A percentile compares a stretch with the other conserved stretches of the same genome.
Evolutionary conservation across 2,797 vertebrate species (phyloP).

Genomic region (Orientallactaga sibirica): DNA sequence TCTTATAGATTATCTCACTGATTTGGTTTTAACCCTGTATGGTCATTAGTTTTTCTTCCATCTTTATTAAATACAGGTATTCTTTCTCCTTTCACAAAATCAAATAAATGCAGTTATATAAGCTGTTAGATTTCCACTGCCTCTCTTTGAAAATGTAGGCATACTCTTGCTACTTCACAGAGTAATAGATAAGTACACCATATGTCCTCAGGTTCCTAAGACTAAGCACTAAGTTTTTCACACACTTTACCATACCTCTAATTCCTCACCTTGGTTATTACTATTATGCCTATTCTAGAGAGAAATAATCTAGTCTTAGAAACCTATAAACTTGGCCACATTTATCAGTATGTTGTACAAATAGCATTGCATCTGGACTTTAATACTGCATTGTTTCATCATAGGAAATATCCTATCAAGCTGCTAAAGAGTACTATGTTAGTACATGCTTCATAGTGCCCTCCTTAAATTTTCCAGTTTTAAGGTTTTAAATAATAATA

Average conservation of each 20-base stretch:
- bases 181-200: neutral
- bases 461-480: neutral
- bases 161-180: neutral
- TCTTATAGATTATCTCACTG: neutral
- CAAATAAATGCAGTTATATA: neutral
- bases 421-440: neutral
- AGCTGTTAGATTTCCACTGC: neutral
- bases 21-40: slow-evolving; percentile 3
- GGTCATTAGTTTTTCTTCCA: neutral
- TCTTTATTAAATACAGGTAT: slow-evolving; percentile 36
- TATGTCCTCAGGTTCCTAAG: neutral
- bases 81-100: slow-evolving; percentile 39
- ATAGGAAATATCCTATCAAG: neutral
- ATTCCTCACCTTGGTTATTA: neutral
- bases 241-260: neutral
- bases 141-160: neutral
- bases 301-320: neutral
- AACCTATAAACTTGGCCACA: neutral
- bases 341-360: neutral
- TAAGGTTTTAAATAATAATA: neutral
- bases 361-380: neutral
- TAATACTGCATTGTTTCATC: neutral
- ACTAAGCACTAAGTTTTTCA: slow-evolving; percentile 19
- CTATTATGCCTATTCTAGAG: neutral
- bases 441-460: neutral